Percentiles rank a stretch among this genome's conserved stretches.
phyloP scores from a whole-genome alignment of 2,113 vertebrate genomes.

The Eudyptes chrysolophus region DNA sequence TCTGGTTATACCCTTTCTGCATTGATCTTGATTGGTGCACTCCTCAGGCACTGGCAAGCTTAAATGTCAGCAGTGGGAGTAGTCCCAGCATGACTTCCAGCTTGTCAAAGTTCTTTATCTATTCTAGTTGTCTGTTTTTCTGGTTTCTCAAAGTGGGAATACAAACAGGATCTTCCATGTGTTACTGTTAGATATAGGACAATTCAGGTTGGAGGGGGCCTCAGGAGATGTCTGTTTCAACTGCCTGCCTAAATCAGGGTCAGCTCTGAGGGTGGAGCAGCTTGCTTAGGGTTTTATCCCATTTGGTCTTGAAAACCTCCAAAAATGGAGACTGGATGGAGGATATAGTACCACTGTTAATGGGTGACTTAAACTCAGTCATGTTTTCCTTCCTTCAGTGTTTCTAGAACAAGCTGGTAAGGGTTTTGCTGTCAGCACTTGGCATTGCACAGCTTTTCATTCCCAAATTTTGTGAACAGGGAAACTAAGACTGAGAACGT shows the following conservation, averaged over 20 bases:
- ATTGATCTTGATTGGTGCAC: conserved; percentile 11
- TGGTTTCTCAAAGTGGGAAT: neutral
- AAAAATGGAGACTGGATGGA: neutral
- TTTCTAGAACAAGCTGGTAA: neutral
- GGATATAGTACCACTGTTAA: neutral
- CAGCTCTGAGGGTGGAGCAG: neutral
- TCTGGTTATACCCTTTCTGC: conserved; percentile 9
- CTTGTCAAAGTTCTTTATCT: neutral
- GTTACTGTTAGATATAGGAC: neutral
- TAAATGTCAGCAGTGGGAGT: conserved; percentile 63
- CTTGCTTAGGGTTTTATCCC: neutral
- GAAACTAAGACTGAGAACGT: neutral
- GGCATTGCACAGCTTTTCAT: neutral
- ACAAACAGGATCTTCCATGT: neutral
- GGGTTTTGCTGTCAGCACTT: neutral
- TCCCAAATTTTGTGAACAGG: neutral
- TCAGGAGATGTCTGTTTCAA: neutral
- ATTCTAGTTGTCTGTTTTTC: neutral
- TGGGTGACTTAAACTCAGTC: neutral
- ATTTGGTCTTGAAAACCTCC: neutral
- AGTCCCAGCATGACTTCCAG: neutral
- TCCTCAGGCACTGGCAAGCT: conserved; percentile 43
- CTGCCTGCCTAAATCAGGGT: neutral
- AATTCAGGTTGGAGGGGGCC: neutral
- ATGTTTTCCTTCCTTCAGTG: neutral